Percentiles rank a stretch among this genome's conserved stretches.
Conservation (phyloP, 2,797 vertebrate species). For the Onychomys arenicola region DNA sequence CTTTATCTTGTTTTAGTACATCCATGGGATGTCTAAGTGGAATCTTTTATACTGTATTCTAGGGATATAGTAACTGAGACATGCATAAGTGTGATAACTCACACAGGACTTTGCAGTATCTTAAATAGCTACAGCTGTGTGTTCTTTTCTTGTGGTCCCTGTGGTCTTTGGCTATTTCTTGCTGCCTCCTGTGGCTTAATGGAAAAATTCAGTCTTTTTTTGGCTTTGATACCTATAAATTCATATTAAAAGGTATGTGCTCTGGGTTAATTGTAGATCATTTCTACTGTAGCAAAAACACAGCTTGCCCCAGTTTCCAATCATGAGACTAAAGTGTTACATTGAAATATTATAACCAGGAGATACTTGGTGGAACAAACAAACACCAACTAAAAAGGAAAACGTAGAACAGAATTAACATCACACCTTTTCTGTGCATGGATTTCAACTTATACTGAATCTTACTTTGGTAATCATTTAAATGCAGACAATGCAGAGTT, state of each 20-base stretch:
- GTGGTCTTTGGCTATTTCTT: conserved; percentile 56
- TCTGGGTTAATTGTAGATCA: background rate
- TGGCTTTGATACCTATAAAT: background rate
- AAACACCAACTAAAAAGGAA: background rate
- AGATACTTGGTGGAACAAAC: background rate
- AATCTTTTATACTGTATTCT: background rate
- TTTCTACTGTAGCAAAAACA: background rate
- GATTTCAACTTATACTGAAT: background rate
- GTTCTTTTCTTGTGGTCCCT: background rate
- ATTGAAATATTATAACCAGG: background rate
- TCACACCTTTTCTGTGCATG: background rate
- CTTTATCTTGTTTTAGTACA: background rate
- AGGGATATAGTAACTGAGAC: background rate
- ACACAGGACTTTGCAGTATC: background rate
- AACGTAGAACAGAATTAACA: background rate
- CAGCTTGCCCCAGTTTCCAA: background rate
- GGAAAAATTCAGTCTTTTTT: conserved; percentile 41
- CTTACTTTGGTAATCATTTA: conserved; percentile 3
- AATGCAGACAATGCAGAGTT: background rate
- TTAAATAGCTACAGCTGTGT: background rate
- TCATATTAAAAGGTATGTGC: background rate
- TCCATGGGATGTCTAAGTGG: background rate
- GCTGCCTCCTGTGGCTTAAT: conserved; percentile 58
- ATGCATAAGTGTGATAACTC: background rate
- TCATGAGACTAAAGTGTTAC: background rate